Evolutionary conservation across 2,797 vertebrate species (phyloP).

Genomic region (Florisuga fusca): DNA sequence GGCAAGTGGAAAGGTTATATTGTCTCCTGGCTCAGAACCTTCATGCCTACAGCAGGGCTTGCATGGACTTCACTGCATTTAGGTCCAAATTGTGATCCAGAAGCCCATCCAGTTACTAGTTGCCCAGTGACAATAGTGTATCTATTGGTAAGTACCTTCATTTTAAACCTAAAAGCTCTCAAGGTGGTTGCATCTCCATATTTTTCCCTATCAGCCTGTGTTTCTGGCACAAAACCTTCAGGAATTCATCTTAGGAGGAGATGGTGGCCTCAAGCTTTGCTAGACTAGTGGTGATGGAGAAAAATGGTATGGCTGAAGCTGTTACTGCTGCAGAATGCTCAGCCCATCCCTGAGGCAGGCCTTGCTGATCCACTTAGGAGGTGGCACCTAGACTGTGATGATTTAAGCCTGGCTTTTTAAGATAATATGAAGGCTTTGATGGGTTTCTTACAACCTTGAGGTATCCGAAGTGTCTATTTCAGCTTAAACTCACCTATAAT

Average conservation of each 20-base stretch:
- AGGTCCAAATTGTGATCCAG: neutral
- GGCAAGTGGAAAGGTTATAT: conserved; percentile 33
- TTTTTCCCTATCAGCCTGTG: neutral
- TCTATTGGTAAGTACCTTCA: neutral
- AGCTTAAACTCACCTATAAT: neutral
- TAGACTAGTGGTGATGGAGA: neutral
- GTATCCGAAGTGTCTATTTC: neutral
- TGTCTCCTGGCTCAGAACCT: neutral
- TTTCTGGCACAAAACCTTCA: neutral
- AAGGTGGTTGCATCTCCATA: neutral
- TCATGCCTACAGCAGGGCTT: neutral
- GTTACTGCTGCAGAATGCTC: neutral
- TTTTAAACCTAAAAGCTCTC: neutral
- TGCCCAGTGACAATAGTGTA: fast-evolving
- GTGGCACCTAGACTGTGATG: neutral
- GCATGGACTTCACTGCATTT: neutral
- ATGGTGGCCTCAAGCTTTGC: neutral
- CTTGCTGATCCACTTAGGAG: neutral
- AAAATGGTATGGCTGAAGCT: neutral
- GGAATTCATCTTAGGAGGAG: neutral
- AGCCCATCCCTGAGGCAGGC: conserved; percentile 7
- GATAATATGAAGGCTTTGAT: neutral
- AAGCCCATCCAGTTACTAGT: neutral
- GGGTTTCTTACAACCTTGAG: neutral
- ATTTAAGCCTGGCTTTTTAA: conserved; percentile 1